phyloP scores from a whole-genome alignment of 2,113 vertebrate genomes.

The Amblyornis subalaris region DNA sequence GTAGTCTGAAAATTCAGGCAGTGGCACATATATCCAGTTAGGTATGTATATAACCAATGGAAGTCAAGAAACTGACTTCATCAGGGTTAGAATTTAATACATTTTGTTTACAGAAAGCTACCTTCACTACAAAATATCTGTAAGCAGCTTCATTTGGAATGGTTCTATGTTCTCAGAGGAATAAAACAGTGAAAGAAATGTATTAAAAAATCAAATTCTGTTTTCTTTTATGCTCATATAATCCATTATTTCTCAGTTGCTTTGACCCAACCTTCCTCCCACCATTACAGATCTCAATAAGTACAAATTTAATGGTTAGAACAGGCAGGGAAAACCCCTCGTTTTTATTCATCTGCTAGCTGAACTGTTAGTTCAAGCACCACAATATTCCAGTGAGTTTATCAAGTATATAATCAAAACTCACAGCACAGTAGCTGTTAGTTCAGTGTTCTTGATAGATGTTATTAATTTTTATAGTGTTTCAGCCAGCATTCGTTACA shows the following conservation, averaged over 20 bases:
- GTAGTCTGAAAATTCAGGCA: neutral
- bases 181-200: neutral
- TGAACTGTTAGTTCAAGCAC: neutral
- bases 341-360: neutral
- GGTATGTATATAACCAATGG: neutral
- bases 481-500: neutral
- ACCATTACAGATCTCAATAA: neutral
- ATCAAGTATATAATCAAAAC: neutral
- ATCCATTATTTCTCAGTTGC: neutral
- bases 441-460: neutral
- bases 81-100: neutral
- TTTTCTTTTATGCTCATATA: neutral
- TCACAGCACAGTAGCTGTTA: neutral
- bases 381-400: neutral
- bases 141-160: neutral
- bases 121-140: neutral
- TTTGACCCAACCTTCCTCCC: neutral
- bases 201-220: neutral
- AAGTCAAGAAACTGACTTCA: neutral
- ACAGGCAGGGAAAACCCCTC: neutral
- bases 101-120: neutral
- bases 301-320: neutral
- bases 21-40: neutral
- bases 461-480: neutral
- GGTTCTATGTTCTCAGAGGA: neutral